A percentile compares a stretch with the other conserved stretches of the same genome.
These are phyloP conservation scores for Datnioides undecimradiatus DNA, from an alignment of 2,113 vertebrate species.

Conservation along the genomic window DNA sequence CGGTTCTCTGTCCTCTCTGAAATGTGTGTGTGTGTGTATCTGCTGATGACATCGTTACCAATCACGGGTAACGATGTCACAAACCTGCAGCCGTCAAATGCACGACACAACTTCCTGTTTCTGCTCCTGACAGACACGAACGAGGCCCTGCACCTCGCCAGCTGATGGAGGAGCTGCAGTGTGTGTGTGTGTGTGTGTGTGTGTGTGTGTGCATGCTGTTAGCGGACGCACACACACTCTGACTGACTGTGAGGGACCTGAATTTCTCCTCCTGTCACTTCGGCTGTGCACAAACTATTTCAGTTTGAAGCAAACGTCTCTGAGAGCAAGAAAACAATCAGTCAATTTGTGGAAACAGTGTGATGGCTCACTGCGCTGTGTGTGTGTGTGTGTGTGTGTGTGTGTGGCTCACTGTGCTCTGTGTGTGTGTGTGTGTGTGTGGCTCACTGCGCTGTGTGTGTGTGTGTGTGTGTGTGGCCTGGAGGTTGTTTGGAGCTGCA, in stretches of 20 bases:
- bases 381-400: conserved; percentile 18
- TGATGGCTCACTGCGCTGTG: not conserved
- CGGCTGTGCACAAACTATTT: conserved; percentile 45
- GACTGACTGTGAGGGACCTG: conserved; percentile 7
- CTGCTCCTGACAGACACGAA: not conserved
- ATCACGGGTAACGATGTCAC: not conserved
- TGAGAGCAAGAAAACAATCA: conserved; percentile 32
- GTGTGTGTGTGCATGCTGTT: not conserved
- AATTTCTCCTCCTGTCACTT: conserved; percentile 45
- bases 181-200: not conserved
- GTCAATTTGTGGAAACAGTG: conserved; percentile 15
- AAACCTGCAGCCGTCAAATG: not conserved
- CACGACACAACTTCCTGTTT: not conserved
- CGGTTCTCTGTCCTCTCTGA: too few relatives aligned
- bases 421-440: conserved; percentile 6
- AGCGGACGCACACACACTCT: not conserved
- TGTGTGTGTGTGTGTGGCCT: not conserved
- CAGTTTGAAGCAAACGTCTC: conserved; percentile 33
- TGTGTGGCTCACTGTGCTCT: too few relatives aligned
- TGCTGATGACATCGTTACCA: not conserved
- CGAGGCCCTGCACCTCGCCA: not conserved
- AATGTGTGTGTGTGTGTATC: not conserved
- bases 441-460: not conserved
- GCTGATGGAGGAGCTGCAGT: not conserved
- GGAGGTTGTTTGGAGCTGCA: not conserved